Evolutionary conservation across 2,113 vertebrate species (phyloP).

Genomic region (Arvicanthis niloticus): DNA sequence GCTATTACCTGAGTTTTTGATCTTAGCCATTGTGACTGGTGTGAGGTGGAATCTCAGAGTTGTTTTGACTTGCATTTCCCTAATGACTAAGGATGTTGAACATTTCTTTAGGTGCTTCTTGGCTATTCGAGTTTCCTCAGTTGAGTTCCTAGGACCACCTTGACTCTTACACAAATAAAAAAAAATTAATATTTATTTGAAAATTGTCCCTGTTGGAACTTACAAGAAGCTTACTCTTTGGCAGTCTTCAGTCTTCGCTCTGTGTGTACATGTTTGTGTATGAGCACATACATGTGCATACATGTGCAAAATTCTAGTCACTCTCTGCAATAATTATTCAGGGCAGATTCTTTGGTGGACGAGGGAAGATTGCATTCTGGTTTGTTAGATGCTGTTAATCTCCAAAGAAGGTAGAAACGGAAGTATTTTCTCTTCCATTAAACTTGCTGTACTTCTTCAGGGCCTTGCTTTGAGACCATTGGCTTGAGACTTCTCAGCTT

Average conservation of each 20-base stretch:
- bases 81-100: too few species aligned
- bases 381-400: too few species aligned
- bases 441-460: constrained; percentile 56
- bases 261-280: too few species aligned
- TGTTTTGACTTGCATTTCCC: too few species aligned
- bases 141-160: not conserved
- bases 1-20: too few species aligned
- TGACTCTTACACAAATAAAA: not conserved
- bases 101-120: too few species aligned
- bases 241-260: not conserved
- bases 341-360: not conserved
- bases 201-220: not conserved
- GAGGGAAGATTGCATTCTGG: not conserved
- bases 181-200: not conserved
- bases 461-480: not conserved
- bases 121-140: too few species aligned
- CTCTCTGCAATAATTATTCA: not conserved
- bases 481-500: not conserved
- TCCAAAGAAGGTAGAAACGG: not conserved
- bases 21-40: too few species aligned
- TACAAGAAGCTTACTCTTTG: not conserved
- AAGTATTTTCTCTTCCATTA: constrained; percentile 57
- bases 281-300: too few species aligned
- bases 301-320: not conserved
- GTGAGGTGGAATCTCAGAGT: too few species aligned